Conservation (phyloP, 2,113 vertebrate species). For the Pleuronectes platessa region DNA sequence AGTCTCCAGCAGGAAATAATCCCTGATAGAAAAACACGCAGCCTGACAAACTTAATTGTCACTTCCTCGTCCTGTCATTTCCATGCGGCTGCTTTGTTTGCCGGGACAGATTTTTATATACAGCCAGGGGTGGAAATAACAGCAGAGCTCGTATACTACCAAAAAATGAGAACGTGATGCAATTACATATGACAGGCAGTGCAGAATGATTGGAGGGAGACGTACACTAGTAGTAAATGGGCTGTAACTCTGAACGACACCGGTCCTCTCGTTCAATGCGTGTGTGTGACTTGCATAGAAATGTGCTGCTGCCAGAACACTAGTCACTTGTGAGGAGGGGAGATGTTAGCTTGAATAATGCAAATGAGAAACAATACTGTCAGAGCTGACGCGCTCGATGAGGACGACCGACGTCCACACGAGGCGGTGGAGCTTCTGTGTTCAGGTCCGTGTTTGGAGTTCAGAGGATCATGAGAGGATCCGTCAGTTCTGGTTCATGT, state of each 20-base stretch:
- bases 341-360: slow-evolving; percentile 40
- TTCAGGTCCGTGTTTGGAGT: background rate
- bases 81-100: slow-evolving; percentile 27
- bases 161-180: slow-evolving; percentile 22
- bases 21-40: slow-evolving; percentile 21
- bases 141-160: slow-evolving; percentile 10
- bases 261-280: slow-evolving; percentile 30
- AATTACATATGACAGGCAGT: slow-evolving; percentile 44
- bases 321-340: slow-evolving; percentile 32
- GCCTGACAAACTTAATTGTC: slow-evolving; percentile 52
- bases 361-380: slow-evolving; percentile 45
- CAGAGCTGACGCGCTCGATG: slow-evolving; percentile 30
- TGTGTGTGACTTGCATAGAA: slow-evolving; percentile 49
- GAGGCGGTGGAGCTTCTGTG: background rate
- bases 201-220: slow-evolving; percentile 18
- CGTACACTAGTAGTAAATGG: slow-evolving; percentile 41
- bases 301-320: slow-evolving; percentile 47
- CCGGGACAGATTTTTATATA: slow-evolving; percentile 29
- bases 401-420: background rate
- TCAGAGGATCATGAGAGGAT: no score
- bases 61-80: slow-evolving; percentile 16
- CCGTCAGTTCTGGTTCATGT: no score
- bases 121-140: slow-evolving; percentile 45
- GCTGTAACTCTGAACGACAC: slow-evolving; percentile 55
- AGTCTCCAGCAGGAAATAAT: slow-evolving; percentile 46